Percentiles rank a stretch among this genome's conserved stretches.
Evolutionary conservation across 2,113 vertebrate species (phyloP).

Genomic region (Burhinus oedicnemus): DNA sequence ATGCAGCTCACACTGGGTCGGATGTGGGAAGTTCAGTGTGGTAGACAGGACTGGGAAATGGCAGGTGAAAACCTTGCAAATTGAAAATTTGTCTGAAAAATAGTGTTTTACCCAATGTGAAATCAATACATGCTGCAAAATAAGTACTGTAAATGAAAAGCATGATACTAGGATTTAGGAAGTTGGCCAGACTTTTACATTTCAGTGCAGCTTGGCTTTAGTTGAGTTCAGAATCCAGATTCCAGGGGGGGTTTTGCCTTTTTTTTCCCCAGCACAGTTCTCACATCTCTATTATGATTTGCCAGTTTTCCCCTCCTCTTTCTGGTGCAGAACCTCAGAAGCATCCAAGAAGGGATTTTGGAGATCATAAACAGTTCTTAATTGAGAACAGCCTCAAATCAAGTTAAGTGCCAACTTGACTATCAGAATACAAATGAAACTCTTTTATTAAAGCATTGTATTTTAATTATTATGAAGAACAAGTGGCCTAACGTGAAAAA

Average conservation of each 20-base stretch:
- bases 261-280: neutral
- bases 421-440: slow-evolving; percentile 15
- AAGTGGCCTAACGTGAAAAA: neutral
- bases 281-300: neutral
- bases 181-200: slow-evolving; percentile 13
- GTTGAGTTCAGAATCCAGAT: neutral
- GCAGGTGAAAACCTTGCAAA: neutral
- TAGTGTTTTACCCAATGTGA: neutral
- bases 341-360: slow-evolving; percentile 16
- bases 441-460: neutral
- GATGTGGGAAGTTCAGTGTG: accelerated
- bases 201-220: slow-evolving; percentile 18
- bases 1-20: neutral
- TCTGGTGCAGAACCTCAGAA: slow-evolving; percentile 7
- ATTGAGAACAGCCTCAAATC: slow-evolving; percentile 36
- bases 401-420: neutral
- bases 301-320: slow-evolving; percentile 16
- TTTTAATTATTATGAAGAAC: slow-evolving; percentile 21
- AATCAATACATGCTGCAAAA: neutral
- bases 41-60: neutral
- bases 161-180: neutral
- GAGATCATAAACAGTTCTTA: slow-evolving; percentile 31
- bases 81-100: neutral
- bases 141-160: neutral
- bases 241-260: neutral